Conservation (phyloP, 2,113 vertebrate genomes). For the Phrynocephalus versicolor region DNA sequence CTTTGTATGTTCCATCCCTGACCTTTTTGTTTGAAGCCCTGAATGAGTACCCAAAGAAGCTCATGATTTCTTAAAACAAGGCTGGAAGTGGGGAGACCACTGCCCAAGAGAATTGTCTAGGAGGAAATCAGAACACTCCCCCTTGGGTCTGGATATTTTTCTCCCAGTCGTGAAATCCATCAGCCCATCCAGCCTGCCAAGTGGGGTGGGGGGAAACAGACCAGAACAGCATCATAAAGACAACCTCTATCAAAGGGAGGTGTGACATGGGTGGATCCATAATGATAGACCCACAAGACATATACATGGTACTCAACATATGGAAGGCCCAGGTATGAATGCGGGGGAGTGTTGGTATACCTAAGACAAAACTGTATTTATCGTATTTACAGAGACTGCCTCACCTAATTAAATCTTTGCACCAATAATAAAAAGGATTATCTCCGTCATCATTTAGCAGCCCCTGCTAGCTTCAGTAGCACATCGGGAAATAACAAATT, state of each 20-base stretch:
- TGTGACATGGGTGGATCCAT: not conserved
- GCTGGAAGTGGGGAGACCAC: not conserved
- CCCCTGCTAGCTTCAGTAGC: constrained; percentile 37
- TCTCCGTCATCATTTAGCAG: not conserved
- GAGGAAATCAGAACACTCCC: too few relatives aligned
- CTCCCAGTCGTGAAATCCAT: not conserved
- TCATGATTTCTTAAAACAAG: not conserved
- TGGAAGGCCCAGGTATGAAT: not conserved
- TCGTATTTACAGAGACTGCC: not conserved
- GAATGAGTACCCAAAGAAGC: not conserved
- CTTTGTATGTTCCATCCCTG: not conserved
- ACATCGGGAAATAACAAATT: constrained; percentile 68
- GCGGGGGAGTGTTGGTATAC: not conserved
- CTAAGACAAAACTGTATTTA: not conserved
- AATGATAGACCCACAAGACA: not conserved
- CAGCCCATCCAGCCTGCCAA: not conserved
- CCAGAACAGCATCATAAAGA: not conserved
- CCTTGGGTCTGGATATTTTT: not conserved
- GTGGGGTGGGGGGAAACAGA: not conserved
- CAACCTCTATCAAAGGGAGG: not conserved
- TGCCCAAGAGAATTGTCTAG: not conserved
- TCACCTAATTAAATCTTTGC: not conserved
- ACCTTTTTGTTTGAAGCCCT: not conserved
- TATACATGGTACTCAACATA: not conserved
- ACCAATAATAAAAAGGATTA: not conserved